Percentiles rank a stretch among this genome's conserved stretches.
phyloP scores from a whole-genome alignment of 2,797 vertebrate species.

The Peromyscus aztecus region DNA sequence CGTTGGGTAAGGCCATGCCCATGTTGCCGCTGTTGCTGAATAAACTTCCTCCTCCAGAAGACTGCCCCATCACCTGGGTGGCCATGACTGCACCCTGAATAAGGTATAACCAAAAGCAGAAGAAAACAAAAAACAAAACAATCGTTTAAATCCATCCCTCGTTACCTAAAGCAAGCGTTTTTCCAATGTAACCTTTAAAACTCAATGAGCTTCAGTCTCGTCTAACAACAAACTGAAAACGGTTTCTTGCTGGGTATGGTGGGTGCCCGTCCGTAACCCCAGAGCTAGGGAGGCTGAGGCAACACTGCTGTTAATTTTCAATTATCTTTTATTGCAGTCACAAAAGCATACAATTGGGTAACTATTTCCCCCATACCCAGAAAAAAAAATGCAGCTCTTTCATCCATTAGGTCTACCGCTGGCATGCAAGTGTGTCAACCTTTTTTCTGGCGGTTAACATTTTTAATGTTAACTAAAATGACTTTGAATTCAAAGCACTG shows the following conservation, averaged over 20 bases:
- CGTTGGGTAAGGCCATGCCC: slow-evolving; percentile 89
- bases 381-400: neutral
- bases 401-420: neutral
- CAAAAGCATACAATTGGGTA: neutral
- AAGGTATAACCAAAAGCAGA: slow-evolving; percentile 30
- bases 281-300: neutral
- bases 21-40: slow-evolving; percentile 88
- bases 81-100: slow-evolving; percentile 90
- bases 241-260: neutral
- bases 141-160: slow-evolving; percentile 62
- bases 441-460: neutral
- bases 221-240: slow-evolving; percentile 22
- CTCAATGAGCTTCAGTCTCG: neutral
- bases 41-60: slow-evolving; percentile 90
- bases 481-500: neutral
- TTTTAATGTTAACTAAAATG: slow-evolving; percentile 47
- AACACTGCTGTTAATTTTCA: neutral
- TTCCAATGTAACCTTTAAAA: neutral
- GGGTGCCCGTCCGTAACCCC: neutral
- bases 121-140: neutral
- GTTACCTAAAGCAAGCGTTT: neutral
- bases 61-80: slow-evolving; percentile 92
- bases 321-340: slow-evolving; percentile 23
- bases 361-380: neutral
- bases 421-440: neutral